Evolutionary conservation across 2,888 invertebrate genomes (phyloP), one percentile per base, ranked within the genome.

Genomic region (Tuberolachnus salignus): DNA sequence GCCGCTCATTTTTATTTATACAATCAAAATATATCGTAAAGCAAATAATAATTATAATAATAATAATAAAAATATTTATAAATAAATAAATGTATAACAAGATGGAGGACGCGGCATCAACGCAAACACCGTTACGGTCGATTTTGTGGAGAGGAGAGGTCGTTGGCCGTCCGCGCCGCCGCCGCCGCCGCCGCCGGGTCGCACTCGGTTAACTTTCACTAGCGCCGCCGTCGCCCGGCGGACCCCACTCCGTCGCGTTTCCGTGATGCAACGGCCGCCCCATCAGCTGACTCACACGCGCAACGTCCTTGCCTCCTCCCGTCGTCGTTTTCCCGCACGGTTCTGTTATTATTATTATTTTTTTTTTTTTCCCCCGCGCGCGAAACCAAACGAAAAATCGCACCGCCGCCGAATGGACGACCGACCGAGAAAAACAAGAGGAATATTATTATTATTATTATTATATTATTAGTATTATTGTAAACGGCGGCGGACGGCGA

Each of bases 261-360:
- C 69, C 78, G 78, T 78, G 69, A 78, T 78, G 78, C 78, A 78
- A 78, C 78, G 78, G 69, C 69, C 69, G 67, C 78, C 67, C 73
- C 73, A 19, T 69, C 78, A 78, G 78, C 78, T 78, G 78, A 78
- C 78, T 78, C 78, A 42, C 75, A 34, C 57, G n/a, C 59, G 11
- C 51, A 14, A 42, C 63, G 73, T 73, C 73, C 73, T 73, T 73
- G 72, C 61, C 49, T 19, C 26, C 19, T 59, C 64, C 19, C 64
- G 26, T 26, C 49, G 8, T 46, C 53, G 51, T 55, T 23, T 49
- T n/a, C 26, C 11, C 67, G n/a, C n/a, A 51, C 13, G 53, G 3
- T 34, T 57, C 57, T 16, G 57, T 34, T 6, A 34, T 34, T 6
- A 4, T 34, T 34, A 4, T 34, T 34, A 3, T 34, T 34, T 34